Evolutionary conservation across 2,113 vertebrate genomes (phyloP).

Genomic region (Mustela nigripes): DNA sequence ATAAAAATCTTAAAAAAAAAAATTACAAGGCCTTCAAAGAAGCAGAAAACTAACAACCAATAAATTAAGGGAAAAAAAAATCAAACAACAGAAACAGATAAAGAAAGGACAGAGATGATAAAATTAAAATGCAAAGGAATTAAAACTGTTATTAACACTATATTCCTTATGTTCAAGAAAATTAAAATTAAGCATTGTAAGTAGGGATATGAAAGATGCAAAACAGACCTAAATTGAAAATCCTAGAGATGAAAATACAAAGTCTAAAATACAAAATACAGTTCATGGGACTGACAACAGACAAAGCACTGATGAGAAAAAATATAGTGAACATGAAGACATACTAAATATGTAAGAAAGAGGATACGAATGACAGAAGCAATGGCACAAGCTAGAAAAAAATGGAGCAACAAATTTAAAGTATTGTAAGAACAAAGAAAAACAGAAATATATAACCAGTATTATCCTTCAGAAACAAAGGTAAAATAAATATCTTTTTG

Average conservation of each 20-base stretch:
- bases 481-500: background rate
- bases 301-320: background rate
- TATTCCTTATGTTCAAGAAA: background rate
- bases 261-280: background rate
- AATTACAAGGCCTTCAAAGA: background rate
- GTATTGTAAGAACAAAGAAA: background rate
- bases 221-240: background rate
- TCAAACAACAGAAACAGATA: background rate
- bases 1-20: too few species aligned
- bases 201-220: background rate
- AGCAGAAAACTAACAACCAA: background rate
- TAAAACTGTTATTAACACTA: background rate
- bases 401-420: background rate
- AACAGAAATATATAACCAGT: background rate
- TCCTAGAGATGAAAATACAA: background rate
- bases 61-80: background rate
- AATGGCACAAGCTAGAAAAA: background rate
- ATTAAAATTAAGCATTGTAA: background rate
- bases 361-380: background rate
- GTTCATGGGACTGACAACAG: background rate
- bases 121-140: background rate
- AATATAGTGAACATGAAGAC: background rate
- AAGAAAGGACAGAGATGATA: background rate
- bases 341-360: background rate
- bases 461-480: background rate